Evolutionary conservation across 2,113 vertebrate genomes (phyloP).

Genomic region (Acrocephalus kingi): DNA sequence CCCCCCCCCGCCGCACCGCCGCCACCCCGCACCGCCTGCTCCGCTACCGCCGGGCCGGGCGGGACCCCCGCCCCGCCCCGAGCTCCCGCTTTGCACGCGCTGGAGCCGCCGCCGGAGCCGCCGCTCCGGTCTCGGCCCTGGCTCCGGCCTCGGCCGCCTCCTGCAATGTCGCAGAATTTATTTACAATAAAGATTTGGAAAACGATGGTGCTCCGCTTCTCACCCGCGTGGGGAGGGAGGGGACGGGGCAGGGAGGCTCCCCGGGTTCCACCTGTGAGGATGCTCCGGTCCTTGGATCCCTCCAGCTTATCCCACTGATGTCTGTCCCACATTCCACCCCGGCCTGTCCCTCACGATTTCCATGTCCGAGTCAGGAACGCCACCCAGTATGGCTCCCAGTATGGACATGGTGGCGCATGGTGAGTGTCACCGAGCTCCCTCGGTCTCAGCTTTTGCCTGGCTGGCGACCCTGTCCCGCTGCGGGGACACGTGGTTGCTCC

Average conservation of each 20-base stretch:
- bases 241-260: fast-evolving
- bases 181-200: conserved; percentile 63
- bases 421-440: fast-evolving
- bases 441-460: fast-evolving
- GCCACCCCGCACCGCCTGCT: neutral
- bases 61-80: neutral
- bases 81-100: conserved; percentile 1
- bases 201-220: neutral
- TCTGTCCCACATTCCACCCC: fast-evolving
- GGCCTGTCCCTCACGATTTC: fast-evolving
- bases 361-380: neutral
- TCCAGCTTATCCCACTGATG: fast-evolving
- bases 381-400: neutral
- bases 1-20: neutral
- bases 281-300: fast-evolving
- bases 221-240: fast-evolving
- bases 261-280: fast-evolving
- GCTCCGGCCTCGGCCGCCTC: neutral
- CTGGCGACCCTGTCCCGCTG: fast-evolving
- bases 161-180: conserved; percentile 22
- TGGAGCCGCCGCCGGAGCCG: neutral
- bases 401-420: fast-evolving
- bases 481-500: fast-evolving
- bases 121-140: neutral
- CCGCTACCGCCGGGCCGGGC: neutral